A percentile compares a stretch with the other conserved stretches of the same genome.
Conservation (phyloP, 1,140 invertebrate genomes). For the Habropoda laboriosa region DNA sequence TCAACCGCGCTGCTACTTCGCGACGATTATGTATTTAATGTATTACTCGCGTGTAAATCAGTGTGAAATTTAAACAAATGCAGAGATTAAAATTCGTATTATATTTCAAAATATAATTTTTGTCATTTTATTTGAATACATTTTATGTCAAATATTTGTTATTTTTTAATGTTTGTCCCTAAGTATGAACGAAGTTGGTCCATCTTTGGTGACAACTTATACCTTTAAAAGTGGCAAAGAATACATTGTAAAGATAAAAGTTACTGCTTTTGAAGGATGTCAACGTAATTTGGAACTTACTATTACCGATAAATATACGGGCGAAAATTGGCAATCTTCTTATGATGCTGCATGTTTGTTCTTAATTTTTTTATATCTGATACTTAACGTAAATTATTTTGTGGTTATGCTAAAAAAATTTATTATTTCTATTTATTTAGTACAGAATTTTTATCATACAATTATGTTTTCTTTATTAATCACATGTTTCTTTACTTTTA, state of each 20-base stretch:
- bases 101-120: background rate
- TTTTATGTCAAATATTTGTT: background rate
- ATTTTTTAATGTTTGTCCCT: background rate
- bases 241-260: slow-evolving; percentile 79
- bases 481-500: slow-evolving; percentile 41
- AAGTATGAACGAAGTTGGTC: slow-evolving; percentile 67
- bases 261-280: slow-evolving; percentile 59
- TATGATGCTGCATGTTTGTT: slow-evolving; percentile 80
- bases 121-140: background rate
- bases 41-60: background rate
- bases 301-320: slow-evolving; percentile 81
- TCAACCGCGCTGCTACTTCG: background rate
- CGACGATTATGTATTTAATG: slow-evolving; percentile 5
- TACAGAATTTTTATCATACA: background rate
- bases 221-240: slow-evolving; percentile 79
- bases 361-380: slow-evolving; percentile 5
- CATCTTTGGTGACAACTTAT: slow-evolving; percentile 79
- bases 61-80: background rate
- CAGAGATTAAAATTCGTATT: background rate
- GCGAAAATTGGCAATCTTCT: slow-evolving; percentile 82
- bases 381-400: background rate
- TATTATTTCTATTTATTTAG: background rate
- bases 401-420: background rate
- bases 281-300: slow-evolving; percentile 76
- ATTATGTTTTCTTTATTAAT: slow-evolving; percentile 1